phyloP scores from a whole-genome alignment of 2,888 invertebrate species.

The Eupithecia centaureata region DNA sequence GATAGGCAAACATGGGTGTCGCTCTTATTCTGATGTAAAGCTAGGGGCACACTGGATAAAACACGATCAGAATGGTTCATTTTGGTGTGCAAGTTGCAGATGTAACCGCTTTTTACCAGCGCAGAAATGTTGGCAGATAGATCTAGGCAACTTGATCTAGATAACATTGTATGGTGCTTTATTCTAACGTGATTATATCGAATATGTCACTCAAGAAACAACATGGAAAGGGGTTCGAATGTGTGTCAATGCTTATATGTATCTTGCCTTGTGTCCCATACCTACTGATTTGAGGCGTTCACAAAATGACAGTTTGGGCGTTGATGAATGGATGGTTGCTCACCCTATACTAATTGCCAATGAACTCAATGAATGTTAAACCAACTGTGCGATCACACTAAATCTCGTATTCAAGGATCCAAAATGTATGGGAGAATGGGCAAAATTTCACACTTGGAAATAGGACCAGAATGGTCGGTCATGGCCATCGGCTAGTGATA shows the following conservation, averaged over 20 bases:
- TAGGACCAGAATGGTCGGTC: too few species aligned
- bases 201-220: neutral
- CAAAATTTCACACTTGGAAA: too few species aligned
- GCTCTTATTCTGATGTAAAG: neutral
- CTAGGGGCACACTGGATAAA: neutral
- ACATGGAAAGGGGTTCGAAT: neutral
- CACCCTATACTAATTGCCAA: neutral
- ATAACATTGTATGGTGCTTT: neutral
- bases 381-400: too few species aligned
- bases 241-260: neutral
- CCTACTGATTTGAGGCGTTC: neutral
- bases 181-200: neutral
- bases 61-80: neutral
- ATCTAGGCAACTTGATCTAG: neutral
- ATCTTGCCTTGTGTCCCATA: neutral
- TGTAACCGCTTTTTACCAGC: neutral
- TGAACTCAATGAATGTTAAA: neutral
- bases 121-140: neutral
- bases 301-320: neutral
- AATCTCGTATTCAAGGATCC: too few species aligned
- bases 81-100: neutral
- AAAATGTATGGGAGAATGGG: too few species aligned
- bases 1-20: neutral
- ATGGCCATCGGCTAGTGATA: too few species aligned
- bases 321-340: conserved; percentile 9